Conservation (phyloP, 2,797 vertebrate species). For the Epinephelus malabaricus region DNA sequence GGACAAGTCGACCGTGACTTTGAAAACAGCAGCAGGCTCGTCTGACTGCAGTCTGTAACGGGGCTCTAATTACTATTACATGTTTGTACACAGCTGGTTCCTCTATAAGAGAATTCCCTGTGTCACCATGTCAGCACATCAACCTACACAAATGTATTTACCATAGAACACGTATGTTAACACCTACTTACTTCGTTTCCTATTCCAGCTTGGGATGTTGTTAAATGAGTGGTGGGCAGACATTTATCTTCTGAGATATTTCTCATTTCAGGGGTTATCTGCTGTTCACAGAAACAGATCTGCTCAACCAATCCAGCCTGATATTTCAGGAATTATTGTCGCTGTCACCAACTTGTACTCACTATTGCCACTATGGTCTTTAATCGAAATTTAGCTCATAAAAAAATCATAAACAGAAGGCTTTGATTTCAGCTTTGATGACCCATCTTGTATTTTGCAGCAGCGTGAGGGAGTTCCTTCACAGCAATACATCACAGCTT, state of each 20-base stretch:
- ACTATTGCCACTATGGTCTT: not conserved
- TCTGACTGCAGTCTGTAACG: conserved; percentile 57
- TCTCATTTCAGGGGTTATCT: conserved; percentile 21
- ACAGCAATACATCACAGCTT: conserved; percentile 61
- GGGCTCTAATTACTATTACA: conserved; percentile 81
- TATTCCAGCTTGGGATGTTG: conserved; percentile 44
- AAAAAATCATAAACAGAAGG: not conserved
- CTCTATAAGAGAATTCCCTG: conserved; percentile 80
- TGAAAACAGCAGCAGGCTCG: conserved; percentile 63
- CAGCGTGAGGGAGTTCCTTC: conserved; percentile 54
- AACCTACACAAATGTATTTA: conserved; percentile 80
- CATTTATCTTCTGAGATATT: conserved; percentile 47
- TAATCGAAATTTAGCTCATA: not conserved
- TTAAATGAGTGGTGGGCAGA: conserved; percentile 39
- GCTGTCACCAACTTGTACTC: not conserved
- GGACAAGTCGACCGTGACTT: conserved; percentile 37
- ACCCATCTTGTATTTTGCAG: conserved; percentile 36
- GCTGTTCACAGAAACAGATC: conserved; percentile 8
- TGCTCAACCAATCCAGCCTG: not conserved
- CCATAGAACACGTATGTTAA: conserved; percentile 76
- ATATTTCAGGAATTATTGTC: not conserved
- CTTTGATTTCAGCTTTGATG: conserved; percentile 32
- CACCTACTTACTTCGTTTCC: conserved; percentile 67
- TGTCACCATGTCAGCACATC: conserved; percentile 75
- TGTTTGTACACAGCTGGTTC: conserved; percentile 86